These are phyloP conservation scores for Lepidothrix coronata DNA, from an alignment of 2,113 vertebrate species.

Conservation along the genomic window DNA sequence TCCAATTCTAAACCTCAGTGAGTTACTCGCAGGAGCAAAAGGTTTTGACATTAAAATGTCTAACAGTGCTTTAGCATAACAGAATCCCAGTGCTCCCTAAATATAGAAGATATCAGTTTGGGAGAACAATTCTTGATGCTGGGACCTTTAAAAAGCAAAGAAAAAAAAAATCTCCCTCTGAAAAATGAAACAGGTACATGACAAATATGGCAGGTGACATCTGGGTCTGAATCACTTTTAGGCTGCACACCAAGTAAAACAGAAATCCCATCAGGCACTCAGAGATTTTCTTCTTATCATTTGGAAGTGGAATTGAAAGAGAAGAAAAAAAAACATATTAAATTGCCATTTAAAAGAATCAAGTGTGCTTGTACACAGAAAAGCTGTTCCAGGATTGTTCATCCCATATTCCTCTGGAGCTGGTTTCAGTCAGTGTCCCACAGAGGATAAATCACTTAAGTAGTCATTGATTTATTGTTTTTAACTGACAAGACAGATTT, in stretches of 20 bases:
- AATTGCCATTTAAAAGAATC: not conserved
- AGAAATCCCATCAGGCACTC: not conserved
- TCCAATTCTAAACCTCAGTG: not conserved
- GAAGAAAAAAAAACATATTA: not conserved
- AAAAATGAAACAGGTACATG: not conserved
- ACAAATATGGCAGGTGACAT: not conserved
- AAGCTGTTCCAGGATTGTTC: not conserved
- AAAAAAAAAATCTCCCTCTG: fast-evolving
- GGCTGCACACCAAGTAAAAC: not conserved
- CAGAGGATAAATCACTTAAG: not conserved
- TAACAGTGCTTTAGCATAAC: not conserved
- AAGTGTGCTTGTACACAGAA: not conserved
- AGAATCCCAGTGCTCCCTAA: not conserved
- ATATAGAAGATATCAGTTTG: not conserved
- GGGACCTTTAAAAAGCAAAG: not conserved
- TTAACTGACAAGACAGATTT: not conserved
- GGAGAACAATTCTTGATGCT: not conserved
- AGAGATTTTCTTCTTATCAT: not conserved
- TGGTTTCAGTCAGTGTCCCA: not conserved
- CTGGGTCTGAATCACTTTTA: not conserved
- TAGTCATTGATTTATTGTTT: not conserved
- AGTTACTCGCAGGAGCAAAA: not conserved
- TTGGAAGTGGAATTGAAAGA: not conserved
- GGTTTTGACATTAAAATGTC: not conserved
- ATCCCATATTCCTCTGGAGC: not conserved